Base-by-base conservation (phyloP, 2,888 invertebrate genomes). In the Cheiracanthium punctorium region DNA sequence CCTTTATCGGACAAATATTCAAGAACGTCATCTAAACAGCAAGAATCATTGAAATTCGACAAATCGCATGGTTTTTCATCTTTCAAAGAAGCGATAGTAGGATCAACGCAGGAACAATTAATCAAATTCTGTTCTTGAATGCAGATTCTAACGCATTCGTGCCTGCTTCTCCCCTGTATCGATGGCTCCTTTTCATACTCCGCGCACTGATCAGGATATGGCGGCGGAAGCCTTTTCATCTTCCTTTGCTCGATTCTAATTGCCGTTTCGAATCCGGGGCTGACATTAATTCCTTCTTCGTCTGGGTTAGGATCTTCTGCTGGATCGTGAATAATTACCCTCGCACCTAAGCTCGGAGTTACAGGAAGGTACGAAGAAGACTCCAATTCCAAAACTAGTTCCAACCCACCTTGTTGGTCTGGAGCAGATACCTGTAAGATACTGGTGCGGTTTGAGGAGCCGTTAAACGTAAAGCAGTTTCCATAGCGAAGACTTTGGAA, bases 381-480 rank as follows among this genome's bases (percentile, higher is more conserved):
- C 1, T 58, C 33, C 24, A 64, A n/a, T 28, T 80, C 33, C 2
- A 80, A 28, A 1, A 41, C 17, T 8, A 80, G 14, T 24, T 80
- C 79, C 24, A 80, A 58, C 0, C 64, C 58, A 0, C 8, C 28
- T 29, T 0, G 24, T 1, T 30, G 14, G 7, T 12, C 17, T 37
- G 2, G 12, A 4, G 32, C 7, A 8, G 52, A 33, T 5, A 58
- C 24, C 8, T 28, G 24, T 2, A 37, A 24, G 0, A 20, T 10
- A 17, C 20, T n/a, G 10, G 37, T 7, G 10, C 10, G 4, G 37
- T 28, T 14, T 14, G 4, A 7, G 32, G 1, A 17, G 28, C 29
- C 43, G n/a, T 73, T 80, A 58, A 80, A 80, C 12, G 79, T 80
- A 33, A 37, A 80, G 29, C 79, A 80, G 28, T 80, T 73, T 12